Conservation (phyloP, 2,797 vertebrate genomes). For the Chelmon rostratus region DNA sequence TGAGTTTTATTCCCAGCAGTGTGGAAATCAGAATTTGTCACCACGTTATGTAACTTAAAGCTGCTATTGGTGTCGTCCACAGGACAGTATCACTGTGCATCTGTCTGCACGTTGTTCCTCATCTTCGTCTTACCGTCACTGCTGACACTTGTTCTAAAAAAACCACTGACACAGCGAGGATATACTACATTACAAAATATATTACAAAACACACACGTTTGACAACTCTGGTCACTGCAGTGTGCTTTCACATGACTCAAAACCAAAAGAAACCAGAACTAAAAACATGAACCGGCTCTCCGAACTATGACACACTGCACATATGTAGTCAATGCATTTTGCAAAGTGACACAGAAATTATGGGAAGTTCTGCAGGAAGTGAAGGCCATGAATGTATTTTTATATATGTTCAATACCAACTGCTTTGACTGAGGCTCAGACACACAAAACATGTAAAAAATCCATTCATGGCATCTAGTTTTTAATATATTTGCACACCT, state of each 20-base stretch:
- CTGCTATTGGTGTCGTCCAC: not conserved
- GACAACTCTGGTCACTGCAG: no score
- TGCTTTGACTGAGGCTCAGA: no score
- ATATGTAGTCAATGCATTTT: not conserved
- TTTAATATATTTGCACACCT: no score
- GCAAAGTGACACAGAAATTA: no score
- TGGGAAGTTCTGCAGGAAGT: no score
- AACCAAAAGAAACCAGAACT: slow-evolving; percentile 4
- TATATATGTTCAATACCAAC: no score
- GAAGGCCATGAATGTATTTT: not conserved
- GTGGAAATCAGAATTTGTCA: no score
- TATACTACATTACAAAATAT: not conserved
- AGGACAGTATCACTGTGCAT: not conserved
- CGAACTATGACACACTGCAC: not conserved
- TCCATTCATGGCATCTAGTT: no score
- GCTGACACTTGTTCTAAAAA: not conserved
- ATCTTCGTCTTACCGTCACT: not conserved
- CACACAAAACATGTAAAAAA: no score
- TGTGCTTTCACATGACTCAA: not conserved
- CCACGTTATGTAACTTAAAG: not conserved
- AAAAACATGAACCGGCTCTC: not conserved
- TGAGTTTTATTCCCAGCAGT: no score
- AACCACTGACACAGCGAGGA: not conserved
- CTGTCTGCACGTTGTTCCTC: no score
- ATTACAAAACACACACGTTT: no score